Percentiles rank a stretch among this genome's conserved stretches.
phyloP scores from a whole-genome alignment of 2,888 invertebrate genomes.

The Yponomeuta malinellus region DNA sequence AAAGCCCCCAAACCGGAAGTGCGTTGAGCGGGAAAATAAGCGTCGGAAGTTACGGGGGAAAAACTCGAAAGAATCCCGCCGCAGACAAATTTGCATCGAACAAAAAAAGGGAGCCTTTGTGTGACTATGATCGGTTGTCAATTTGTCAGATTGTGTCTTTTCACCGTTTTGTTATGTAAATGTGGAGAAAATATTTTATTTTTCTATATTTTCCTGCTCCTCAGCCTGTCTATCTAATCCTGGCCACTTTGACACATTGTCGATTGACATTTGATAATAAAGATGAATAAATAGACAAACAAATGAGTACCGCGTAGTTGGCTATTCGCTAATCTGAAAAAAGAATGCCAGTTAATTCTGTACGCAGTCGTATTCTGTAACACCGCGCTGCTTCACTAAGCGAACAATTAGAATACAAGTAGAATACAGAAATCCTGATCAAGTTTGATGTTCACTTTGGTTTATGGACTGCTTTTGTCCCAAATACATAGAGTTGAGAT shows the following conservation, averaged over 20 bases:
- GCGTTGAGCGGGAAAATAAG: constrained; percentile 70
- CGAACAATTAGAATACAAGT: too few species aligned
- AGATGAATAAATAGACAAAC: not conserved
- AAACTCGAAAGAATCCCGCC: constrained; percentile 56
- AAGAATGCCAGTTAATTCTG: constrained; percentile 55
- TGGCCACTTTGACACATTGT: constrained; percentile 17
- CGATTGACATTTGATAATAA: not conserved
- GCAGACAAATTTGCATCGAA: constrained; percentile 67
- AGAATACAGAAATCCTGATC: too few species aligned
- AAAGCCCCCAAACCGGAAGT: constrained; percentile 57
- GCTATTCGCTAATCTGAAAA: constrained; percentile 71
- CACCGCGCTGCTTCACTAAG: constrained; percentile 28
- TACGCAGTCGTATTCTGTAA: constrained; percentile 41
- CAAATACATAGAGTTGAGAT: too few species aligned
- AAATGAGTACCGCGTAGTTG: constrained; percentile 48
- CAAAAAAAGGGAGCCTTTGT: constrained; percentile 61
- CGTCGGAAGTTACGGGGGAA: constrained; percentile 67
- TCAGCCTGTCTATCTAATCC: not conserved
- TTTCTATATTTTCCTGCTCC: not conserved
- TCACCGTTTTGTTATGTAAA: constrained; percentile 72
- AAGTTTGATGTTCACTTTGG: too few species aligned
- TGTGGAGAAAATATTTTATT: constrained; percentile 25
- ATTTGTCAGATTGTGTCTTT: constrained; percentile 72
- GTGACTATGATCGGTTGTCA: constrained; percentile 63
- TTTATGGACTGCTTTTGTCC: too few species aligned